A percentile compares a stretch with the other conserved stretches of the same genome.
Evolutionary conservation across 1,140 invertebrate species (phyloP).

Genomic region (Tetramorium alpestre): DNA sequence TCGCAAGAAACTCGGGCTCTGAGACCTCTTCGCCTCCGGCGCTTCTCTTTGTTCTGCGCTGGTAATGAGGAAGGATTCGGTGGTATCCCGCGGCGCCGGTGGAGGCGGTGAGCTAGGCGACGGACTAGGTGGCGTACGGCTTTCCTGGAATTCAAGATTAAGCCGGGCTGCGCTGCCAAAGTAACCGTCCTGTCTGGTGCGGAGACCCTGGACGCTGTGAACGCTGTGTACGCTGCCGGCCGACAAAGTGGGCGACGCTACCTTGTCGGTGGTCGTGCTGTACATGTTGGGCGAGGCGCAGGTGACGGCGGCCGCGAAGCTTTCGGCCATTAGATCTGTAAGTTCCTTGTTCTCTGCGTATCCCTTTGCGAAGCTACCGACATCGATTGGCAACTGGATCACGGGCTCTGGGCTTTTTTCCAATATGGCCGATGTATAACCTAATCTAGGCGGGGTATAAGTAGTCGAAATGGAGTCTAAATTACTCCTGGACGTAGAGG

Average conservation of each 20-base stretch:
- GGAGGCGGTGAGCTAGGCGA: constrained; percentile 91
- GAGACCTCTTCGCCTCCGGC: constrained; percentile 78
- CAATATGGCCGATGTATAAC: constrained; percentile 78
- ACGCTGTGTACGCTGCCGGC: constrained; percentile 84
- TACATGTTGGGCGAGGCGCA: constrained; percentile 85
- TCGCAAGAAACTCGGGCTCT: constrained; percentile 84
- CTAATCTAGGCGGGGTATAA: constrained; percentile 79
- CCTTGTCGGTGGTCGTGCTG: constrained; percentile 85
- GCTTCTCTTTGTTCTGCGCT: constrained; percentile 75
- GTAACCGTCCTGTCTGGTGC: constrained; percentile 89
- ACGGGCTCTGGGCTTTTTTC: constrained; percentile 82
- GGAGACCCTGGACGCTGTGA: constrained; percentile 86
- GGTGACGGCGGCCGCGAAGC: constrained; percentile 84
- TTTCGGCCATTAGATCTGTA: constrained; percentile 84
- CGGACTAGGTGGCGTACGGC: constrained; percentile 84
- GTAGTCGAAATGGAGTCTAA: constrained; percentile 82
- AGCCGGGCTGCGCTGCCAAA: constrained; percentile 84
- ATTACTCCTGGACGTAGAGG: constrained; percentile 81
- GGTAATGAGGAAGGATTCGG: constrained; percentile 85
- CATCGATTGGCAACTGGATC: constrained; percentile 83
- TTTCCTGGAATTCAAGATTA: constrained; percentile 86
- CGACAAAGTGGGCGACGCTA: constrained; percentile 88
- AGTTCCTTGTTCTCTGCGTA: constrained; percentile 85
- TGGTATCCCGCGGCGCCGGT: constrained; percentile 90
- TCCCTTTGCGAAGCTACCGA: constrained; percentile 84